phyloP scores from a whole-genome alignment of 2,888 invertebrate genomes.

The Xylota sylvarum region DNA sequence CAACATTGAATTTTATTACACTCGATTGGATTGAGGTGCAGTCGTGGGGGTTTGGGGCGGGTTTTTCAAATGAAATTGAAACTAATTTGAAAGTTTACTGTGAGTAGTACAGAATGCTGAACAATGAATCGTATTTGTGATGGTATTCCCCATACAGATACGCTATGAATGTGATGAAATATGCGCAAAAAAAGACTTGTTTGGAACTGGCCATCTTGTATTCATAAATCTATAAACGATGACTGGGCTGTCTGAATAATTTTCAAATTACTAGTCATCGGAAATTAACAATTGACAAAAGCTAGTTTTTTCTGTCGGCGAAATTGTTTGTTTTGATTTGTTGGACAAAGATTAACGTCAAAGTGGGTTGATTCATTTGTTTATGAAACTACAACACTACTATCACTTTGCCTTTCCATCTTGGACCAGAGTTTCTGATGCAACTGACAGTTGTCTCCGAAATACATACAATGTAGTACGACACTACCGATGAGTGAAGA shows the following conservation, averaged over 20 bases:
- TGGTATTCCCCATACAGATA: not conserved
- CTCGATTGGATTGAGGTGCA: conserved; percentile 25
- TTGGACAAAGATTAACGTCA: conserved; percentile 8
- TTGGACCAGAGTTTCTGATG: too few relatives aligned
- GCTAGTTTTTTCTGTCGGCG: not conserved
- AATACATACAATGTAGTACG: too few relatives aligned
- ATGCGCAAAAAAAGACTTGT: not conserved
- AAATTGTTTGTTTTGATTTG: not conserved
- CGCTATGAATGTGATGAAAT: not conserved
- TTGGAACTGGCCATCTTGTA: not conserved
- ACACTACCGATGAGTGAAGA: too few relatives aligned
- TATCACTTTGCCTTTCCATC: too few relatives aligned
- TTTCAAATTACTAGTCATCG: conserved; percentile 4
- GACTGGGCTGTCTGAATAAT: conserved; percentile 39
- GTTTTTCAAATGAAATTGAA: conserved; percentile 35
- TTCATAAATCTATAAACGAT: conserved; percentile 6
- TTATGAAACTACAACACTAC: too few relatives aligned
- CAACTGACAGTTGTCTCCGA: too few relatives aligned
- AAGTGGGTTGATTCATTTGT: too few relatives aligned
- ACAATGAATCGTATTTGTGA: not conserved
- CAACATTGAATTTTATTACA: conserved; percentile 63
- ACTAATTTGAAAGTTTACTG: conserved; percentile 43
- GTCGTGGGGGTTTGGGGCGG: not conserved
- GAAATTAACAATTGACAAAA: not conserved
- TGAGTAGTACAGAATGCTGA: not conserved